Evolutionary conservation across 2,888 invertebrate species (phyloP), one percentile per base, ranked within the genome.

Genomic region (Megaustenia siamemsis): DNA sequence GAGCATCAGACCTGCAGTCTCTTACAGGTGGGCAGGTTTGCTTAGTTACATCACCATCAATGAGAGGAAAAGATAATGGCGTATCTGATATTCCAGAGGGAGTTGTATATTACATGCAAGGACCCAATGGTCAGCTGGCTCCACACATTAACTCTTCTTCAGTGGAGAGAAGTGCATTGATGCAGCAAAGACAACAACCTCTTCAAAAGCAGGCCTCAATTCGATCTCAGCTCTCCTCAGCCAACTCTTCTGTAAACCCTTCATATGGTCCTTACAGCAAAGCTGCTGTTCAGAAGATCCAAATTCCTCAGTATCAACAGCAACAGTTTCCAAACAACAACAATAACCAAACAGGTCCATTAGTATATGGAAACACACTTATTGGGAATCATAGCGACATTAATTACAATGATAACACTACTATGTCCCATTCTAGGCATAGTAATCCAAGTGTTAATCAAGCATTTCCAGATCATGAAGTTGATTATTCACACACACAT

Each of bases 221-320:
- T 40, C 35, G 32, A 12, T 66, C 79, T 40, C 63, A 71, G 24
- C 35, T 18, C 15, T 43, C 49, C 4, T 40, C 68, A n/a, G 63
- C 32, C 38, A 76, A 32, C 28, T 77, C 83, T 28, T 38, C 77
- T 38, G 68, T 77, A n/a, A 66, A 83, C 28, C 76, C 83, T 24
- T 60, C 76, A n/a, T 83, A 75, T 53, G 83, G 83, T 0, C 83
- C 83, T 28, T 83, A 83, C 77, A 83, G 83, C 68, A 35, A 32
- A 28, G 66, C 68, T 66, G 83, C 76, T 49, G 40, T 45, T 21
- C 80, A 69, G 35, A 45, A 35, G 35, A 40, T 15, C 4, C 63
- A 78, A 32, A n/a, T 35, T 28, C 43, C 28, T 4, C 40, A 43
- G 28, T 28, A 43, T 6, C 78, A 66, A n/a, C 43, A n/a, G 28